Percentiles rank a stretch among this genome's conserved stretches.
phyloP scores from a whole-genome alignment of 1,140 invertebrate genomes.

The Macrotrachela quadricornifera region DNA sequence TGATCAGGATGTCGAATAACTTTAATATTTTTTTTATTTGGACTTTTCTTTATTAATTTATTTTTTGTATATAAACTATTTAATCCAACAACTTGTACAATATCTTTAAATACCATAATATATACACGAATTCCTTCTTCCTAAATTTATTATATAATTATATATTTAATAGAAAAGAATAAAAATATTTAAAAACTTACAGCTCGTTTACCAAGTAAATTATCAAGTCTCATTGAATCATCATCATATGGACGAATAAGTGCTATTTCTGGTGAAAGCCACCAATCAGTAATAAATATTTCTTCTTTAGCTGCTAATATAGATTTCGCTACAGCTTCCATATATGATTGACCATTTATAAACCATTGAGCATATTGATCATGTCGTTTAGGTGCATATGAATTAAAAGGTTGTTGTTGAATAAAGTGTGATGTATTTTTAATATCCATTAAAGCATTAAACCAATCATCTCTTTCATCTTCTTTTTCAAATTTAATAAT shows the following conservation, averaged over 20 bases:
- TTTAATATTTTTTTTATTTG: slow-evolving; percentile 29
- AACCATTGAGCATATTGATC: neutral
- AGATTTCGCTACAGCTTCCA: slow-evolving; percentile 65
- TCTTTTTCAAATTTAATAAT: neutral
- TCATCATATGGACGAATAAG: slow-evolving; percentile 61
- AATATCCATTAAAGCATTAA: too few relatives aligned
- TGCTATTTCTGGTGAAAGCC: slow-evolving; percentile 78
- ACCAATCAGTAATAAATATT: slow-evolving; percentile 90
- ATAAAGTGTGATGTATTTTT: too few relatives aligned
- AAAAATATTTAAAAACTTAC: slow-evolving; percentile 26
- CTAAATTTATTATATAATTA: slow-evolving; percentile 21
- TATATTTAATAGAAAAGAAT: neutral
- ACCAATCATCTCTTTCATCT: too few relatives aligned
- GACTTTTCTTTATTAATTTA: slow-evolving; percentile 31
- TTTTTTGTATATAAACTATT: slow-evolving; percentile 85
- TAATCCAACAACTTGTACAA: slow-evolving; percentile 73
- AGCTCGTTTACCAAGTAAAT: slow-evolving; percentile 61
- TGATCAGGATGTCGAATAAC: slow-evolving; percentile 86
- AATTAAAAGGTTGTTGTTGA: neutral
- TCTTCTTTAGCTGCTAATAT: slow-evolving; percentile 69
- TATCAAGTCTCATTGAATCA: slow-evolving; percentile 64
- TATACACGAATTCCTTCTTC: slow-evolving; percentile 68
- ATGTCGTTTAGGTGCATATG: slow-evolving; percentile 1
- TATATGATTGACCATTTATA: slow-evolving; percentile 63
- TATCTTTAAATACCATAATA: slow-evolving; percentile 83